phyloP scores from a whole-genome alignment of 1,140 invertebrate species.

The Zaprionus capensis region DNA sequence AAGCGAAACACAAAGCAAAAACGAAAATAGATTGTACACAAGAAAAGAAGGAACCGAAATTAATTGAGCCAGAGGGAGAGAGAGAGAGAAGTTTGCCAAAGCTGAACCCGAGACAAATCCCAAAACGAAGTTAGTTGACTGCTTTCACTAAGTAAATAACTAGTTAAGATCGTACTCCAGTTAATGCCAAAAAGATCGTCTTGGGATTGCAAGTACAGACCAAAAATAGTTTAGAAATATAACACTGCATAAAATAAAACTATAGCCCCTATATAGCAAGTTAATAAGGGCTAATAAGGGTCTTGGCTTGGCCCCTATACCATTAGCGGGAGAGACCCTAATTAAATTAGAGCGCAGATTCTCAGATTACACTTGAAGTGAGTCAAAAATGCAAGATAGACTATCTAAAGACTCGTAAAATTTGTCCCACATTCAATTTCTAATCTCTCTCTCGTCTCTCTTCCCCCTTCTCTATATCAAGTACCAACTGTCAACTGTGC shows the following conservation, averaged over 20 bases:
- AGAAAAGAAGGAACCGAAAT: background rate
- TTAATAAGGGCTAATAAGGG: background rate
- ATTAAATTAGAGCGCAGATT: background rate
- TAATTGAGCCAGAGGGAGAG: conserved; percentile 9
- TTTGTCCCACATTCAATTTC: conserved; percentile 41
- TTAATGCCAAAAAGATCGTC: too few species aligned
- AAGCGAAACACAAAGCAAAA: conserved; percentile 9
- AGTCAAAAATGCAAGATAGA: conserved; percentile 25
- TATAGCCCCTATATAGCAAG: background rate
- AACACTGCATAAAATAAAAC: background rate
- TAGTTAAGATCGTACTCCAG: background rate
- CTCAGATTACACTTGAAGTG: conserved; percentile 11
- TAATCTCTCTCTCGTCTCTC: conserved; percentile 15
- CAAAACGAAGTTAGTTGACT: conserved; percentile 11
- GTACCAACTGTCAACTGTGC: conserved; percentile 38
- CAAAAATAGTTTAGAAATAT: too few species aligned
- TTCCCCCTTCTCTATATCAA: background rate
- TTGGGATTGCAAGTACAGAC: too few species aligned
- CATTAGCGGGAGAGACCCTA: background rate
- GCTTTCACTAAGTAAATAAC: conserved; percentile 39
- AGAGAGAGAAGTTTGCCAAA: background rate
- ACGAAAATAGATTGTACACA: conserved; percentile 38
- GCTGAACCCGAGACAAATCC: background rate
- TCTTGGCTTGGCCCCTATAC: background rate
- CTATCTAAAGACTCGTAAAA: conserved; percentile 11